Percentiles rank a stretch among this genome's conserved stretches.
phyloP scores from a whole-genome alignment of 2,797 vertebrate genomes.

The Halcyon smyrnensis region DNA sequence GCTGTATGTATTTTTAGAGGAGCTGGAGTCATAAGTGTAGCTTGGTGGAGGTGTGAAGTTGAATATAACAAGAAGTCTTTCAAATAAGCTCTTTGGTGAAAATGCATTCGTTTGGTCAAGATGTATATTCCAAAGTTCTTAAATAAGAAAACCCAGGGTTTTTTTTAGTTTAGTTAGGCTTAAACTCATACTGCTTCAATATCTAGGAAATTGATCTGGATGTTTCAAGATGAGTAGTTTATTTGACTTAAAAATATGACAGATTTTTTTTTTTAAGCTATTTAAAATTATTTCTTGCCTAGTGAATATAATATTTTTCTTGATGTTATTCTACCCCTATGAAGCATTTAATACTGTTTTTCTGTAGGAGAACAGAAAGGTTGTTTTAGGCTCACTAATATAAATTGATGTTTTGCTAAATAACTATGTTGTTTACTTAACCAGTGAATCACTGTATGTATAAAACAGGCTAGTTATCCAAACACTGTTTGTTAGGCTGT shows the following conservation, averaged over 20 bases:
- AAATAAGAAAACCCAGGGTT: not conserved
- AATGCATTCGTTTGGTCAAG: not conserved
- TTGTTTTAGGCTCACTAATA: constrained; percentile 41
- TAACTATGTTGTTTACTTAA: constrained; percentile 39
- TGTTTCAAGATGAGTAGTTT: not conserved
- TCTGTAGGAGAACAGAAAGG: constrained; percentile 2
- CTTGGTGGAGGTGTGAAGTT: not conserved
- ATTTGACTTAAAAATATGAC: not conserved
- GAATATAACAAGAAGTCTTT: not conserved
- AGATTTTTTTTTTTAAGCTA: not conserved
- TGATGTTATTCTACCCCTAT: not conserved
- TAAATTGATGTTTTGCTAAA: constrained; percentile 35
- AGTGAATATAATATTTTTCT: not conserved
- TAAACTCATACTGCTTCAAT: not conserved
- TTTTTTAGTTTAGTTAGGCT: not conserved
- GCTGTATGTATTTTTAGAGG: not conserved
- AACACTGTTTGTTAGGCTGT: constrained; percentile 13
- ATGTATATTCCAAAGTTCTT: not conserved
- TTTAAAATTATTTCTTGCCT: not conserved
- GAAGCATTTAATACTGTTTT: constrained; percentile 22
- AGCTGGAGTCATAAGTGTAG: not conserved
- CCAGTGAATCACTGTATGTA: constrained; percentile 4
- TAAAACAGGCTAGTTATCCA: constrained; percentile 42
- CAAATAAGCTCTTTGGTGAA: not conserved
- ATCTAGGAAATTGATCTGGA: not conserved